Conservation (phyloP, 2,797 vertebrate genomes). For the Pitangus sulphuratus region DNA sequence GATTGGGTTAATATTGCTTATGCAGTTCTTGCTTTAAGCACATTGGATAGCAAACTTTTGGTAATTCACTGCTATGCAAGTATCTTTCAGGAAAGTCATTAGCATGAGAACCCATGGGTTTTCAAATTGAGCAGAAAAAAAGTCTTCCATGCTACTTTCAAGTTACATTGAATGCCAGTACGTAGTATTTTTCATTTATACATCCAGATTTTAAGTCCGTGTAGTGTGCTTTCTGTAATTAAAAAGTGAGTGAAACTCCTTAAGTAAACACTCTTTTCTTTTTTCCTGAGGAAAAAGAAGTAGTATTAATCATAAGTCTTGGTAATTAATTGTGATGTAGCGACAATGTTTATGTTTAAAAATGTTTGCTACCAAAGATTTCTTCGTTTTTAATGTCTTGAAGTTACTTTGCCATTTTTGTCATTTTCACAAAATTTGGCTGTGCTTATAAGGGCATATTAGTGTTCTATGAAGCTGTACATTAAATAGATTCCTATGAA, state of each 20-base stretch:
- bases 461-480: background rate
- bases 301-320: background rate
- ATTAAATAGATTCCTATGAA: background rate
- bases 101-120: background rate
- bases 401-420: background rate
- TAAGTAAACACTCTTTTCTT: background rate
- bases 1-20: background rate
- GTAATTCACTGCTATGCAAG: background rate
- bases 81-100: background rate
- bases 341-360: background rate
- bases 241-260: background rate
- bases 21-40: background rate
- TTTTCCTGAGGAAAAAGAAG: background rate
- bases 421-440: background rate
- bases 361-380: background rate
- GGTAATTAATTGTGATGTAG: background rate
- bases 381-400: background rate
- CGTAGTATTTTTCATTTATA: background rate
- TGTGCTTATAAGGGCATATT: background rate
- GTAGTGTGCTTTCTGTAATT: background rate
- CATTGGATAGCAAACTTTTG: background rate
- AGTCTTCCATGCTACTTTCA: background rate
- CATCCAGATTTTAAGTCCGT: background rate
- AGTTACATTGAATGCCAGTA: background rate
- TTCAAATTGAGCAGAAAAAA: background rate